A percentile compares a stretch with the other conserved stretches of the same genome.
Conservation (phyloP, 1,140 invertebrate genomes). For the Platyura marginata region DNA sequence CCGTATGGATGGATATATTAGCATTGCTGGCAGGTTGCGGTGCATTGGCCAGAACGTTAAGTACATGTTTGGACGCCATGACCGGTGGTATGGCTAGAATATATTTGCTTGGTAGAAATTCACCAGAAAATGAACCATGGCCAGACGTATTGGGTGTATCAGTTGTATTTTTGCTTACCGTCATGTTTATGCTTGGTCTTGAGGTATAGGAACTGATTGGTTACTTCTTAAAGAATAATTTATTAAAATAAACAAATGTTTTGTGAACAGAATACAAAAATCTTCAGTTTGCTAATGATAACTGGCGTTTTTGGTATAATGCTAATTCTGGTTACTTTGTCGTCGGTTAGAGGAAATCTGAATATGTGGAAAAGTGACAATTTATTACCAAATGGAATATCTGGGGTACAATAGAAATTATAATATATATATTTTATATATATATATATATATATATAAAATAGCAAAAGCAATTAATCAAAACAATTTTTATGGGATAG, state of each 20-base stretch:
- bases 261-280: slow-evolving; percentile 17
- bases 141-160: slow-evolving; percentile 47
- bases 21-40: slow-evolving; percentile 39
- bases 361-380: slow-evolving; percentile 14
- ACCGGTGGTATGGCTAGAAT: slow-evolving; percentile 35
- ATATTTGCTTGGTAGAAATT: slow-evolving; percentile 21
- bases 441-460: too few relatives aligned
- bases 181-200: slow-evolving; percentile 47
- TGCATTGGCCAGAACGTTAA: slow-evolving; percentile 37
- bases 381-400: slow-evolving; percentile 20
- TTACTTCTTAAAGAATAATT: too few relatives aligned
- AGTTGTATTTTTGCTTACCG: slow-evolving; percentile 40
- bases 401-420: slow-evolving; percentile 20
- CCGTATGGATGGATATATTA: slow-evolving; percentile 39
- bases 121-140: slow-evolving; percentile 38
- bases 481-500: slow-evolving; percentile 3
- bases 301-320: slow-evolving; percentile 18
- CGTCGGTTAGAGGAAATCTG: slow-evolving; percentile 16
- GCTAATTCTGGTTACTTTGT: slow-evolving; percentile 15
- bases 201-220: slow-evolving; percentile 28
- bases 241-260: too few relatives aligned
- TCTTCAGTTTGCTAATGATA: slow-evolving; percentile 20
- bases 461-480: not conserved
- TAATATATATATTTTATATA: too few relatives aligned
- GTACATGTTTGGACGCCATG: slow-evolving; percentile 42